Percentiles rank a stretch among this genome's conserved stretches.
These are phyloP conservation scores for Microtus montanus DNA, from an alignment of 2,113 vertebrate species.

Conservation along the genomic window DNA sequence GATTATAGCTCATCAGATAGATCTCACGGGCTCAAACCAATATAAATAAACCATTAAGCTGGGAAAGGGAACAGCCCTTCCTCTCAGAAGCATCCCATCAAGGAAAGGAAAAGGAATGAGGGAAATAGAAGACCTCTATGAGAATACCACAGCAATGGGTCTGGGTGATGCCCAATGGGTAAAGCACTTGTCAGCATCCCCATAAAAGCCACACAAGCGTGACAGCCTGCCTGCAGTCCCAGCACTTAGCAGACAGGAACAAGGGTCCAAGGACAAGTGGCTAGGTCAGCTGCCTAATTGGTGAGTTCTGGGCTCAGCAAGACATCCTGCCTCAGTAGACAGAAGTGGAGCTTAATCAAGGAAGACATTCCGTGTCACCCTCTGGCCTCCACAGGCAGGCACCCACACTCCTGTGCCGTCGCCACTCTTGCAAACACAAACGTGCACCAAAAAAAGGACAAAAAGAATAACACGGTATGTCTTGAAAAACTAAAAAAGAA, in stretches of 20 bases:
- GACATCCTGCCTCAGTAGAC: not conserved
- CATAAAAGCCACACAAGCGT: not conserved
- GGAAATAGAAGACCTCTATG: not conserved
- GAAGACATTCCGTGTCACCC: too few relatives aligned
- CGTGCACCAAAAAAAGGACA: not conserved
- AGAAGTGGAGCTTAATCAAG: not conserved
- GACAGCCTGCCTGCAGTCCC: not conserved
- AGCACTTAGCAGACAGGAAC: not conserved
- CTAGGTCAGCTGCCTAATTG: not conserved
- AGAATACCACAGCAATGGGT: not conserved
- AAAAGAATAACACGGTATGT: not conserved
- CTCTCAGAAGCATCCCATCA: not conserved
- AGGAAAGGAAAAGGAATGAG: not conserved
- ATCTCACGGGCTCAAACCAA: not conserved
- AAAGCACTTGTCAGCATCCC: not conserved
- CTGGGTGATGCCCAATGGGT: not conserved
- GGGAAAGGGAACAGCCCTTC: not conserved
- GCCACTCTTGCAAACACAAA: not conserved
- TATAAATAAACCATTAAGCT: not conserved
- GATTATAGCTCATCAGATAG: not conserved
- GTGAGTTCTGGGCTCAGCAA: not conserved
- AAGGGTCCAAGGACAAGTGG: not conserved
- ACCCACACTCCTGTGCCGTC: too few relatives aligned
- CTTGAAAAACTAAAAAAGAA: not conserved
- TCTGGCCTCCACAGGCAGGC: not conserved